Evolutionary conservation across 2,888 invertebrate species (phyloP), one percentile per base, ranked within the genome.

Genomic region (Luperina nickerlii): DNA sequence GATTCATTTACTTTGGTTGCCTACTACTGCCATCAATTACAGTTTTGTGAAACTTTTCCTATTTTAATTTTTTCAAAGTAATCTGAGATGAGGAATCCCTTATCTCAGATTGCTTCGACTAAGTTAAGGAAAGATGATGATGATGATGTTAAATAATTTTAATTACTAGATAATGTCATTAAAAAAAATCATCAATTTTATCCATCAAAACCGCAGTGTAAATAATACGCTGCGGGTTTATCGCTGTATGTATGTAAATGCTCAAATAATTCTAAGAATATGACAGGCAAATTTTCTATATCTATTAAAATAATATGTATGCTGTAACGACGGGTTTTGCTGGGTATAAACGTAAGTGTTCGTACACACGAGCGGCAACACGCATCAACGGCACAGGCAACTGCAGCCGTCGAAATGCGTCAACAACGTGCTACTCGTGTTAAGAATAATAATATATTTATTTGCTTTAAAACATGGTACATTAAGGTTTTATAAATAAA

Each of bases 1-100:
- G 83, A 66, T 70, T 54, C 0, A 51, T 67, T 72, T 27, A 60
- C 8, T 60, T 68, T 8, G 42, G 20, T n/a, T 45, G 24, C n/a
- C 27, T 57, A 48, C n/a, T 57, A 38, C 63, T 38, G 13, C 6
- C 8, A 24, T 66, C 15, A 38, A 57, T 38, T 18, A 48, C 2
- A 18, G n/a, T 24, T 45, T 32, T 24, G n/a, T 72, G 38, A 15
- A 48, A 32, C 7, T 38, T 69, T 74, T 9, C 72, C 20, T 51
- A 38, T 38, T 38, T 38, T 38, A 38, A 6, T 38, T 38, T 38
- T 38, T 38, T 38, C 38, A 38, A 0, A 38, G 38, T 8, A 54
- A 18, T 51, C 48, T 48, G 48, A 48, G 48, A 7, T 42, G 8
- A 42, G 42, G 42, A 42, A 60, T 27, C n/a, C 6, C 62, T 27